Base-by-base conservation (phyloP, 2,797 vertebrate species). In the Scarus forsteni region DNA sequence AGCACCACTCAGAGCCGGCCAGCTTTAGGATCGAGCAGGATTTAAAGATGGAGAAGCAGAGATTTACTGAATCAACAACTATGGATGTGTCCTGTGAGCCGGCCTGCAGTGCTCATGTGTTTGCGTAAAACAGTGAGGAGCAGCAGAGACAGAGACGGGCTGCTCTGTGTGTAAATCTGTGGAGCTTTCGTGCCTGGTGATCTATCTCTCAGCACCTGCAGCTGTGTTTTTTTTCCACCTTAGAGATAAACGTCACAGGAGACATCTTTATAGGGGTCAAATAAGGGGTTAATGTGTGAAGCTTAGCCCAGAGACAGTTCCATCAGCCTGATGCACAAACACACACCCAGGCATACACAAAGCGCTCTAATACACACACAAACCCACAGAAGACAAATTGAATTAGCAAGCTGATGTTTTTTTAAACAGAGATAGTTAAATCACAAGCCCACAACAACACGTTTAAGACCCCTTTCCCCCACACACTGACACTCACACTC, bases 221-320 rank as follows among this genome's bases (percentile, higher is more conserved):
- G 83, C 81, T 46, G 52, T 86, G 87, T 92, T 79, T 78, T 86
- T 91, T 79, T 78, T 86, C 91, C 89, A 85, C 57, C 77, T 36
- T 42, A 75, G 78, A 87, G 84, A 93, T 93, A 91, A 94, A 92
- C 44, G 86, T 90, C 90, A 90, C 51, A 6, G 53, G 63, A 77
- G 87, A 80, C 84, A 85, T 89, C 61, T 94, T 93, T 92, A 93
- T 88, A 75, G 82, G 75, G 92, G 92, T 94, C 89, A 92, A 43
- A 73, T 71, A 73, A 87, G 77, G 83, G 92, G 93, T 94, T 94
- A 92, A 92, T 90, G 89, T 86, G 74, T 81, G 80, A 85, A 66
- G 66, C 81, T 83, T 80, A 68, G 58, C 67, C 63, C 46, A 69
- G 42, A 80, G 80, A 83, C 63, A 70, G 46, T 76, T 79, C 73